Percentiles rank a stretch among this genome's conserved stretches.
These are phyloP conservation scores for Xiphophorus hellerii DNA, from an alignment of 2,113 vertebrate species.

Conservation along the genomic window DNA sequence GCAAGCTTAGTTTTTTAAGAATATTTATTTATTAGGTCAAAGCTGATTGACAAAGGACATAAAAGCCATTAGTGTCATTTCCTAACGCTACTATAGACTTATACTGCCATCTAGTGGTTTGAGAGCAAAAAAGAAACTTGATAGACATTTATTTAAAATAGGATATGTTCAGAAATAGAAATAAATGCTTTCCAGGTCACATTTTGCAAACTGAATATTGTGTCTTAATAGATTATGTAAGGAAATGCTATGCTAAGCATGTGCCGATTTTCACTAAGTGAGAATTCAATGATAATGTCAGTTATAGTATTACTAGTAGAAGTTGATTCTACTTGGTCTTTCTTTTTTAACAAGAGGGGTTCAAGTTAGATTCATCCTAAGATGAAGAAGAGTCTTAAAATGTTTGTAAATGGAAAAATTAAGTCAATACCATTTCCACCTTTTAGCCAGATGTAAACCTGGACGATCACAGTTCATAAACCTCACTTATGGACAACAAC, in stretches of 20 bases:
- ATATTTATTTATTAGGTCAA: constrained; percentile 11
- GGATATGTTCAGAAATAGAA: not conserved
- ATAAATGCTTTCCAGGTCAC: not conserved
- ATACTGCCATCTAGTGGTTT: constrained; percentile 78
- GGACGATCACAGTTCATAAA: not conserved
- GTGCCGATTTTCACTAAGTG: not conserved
- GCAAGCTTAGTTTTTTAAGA: not conserved
- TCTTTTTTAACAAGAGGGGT: not conserved
- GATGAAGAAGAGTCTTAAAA: not conserved
- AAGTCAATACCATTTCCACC: not conserved
- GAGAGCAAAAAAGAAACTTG: not conserved
- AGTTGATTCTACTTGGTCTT: not conserved
- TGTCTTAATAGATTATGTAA: not conserved
- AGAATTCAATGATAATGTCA: not conserved
- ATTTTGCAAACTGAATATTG: not conserved
- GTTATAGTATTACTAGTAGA: not conserved
- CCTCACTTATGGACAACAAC: not conserved
- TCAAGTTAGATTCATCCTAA: not conserved
- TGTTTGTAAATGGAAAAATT: not conserved
- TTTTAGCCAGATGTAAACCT: not conserved
- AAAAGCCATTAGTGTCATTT: constrained; percentile 24
- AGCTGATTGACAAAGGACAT: constrained; percentile 52
- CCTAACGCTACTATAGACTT: constrained; percentile 46
- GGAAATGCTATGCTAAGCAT: not conserved
- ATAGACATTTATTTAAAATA: constrained; percentile 2